phyloP scores from a whole-genome alignment of 2,888 invertebrate genomes.

The Buathra laborator region DNA sequence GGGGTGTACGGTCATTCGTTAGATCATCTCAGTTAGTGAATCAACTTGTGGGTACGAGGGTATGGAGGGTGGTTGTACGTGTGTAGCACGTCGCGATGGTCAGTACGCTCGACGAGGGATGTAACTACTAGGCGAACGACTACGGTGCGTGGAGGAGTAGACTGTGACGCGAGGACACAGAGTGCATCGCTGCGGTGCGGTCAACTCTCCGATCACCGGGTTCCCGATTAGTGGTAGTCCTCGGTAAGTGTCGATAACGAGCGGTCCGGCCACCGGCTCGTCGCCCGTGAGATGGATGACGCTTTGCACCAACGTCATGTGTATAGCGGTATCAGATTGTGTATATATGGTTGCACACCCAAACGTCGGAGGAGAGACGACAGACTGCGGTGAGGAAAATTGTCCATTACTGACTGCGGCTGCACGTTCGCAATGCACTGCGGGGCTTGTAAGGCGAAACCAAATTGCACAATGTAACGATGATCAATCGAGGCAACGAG shows the following conservation, averaged over 20 bases:
- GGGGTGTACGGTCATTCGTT: background rate
- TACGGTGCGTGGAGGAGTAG: conserved; percentile 34
- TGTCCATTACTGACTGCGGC: conserved; percentile 26
- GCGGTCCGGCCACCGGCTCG: conserved; percentile 46
- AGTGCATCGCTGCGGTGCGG: conserved; percentile 43
- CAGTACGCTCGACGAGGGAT: conserved; percentile 49
- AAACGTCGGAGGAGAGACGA: conserved; percentile 11
- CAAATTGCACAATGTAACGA: conserved; percentile 15
- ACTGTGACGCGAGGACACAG: conserved; percentile 35
- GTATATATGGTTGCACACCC: conserved; percentile 1
- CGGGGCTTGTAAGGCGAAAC: conserved; percentile 9
- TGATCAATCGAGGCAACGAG: conserved; percentile 12
- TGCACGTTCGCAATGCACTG: conserved; percentile 19
- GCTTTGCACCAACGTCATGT: conserved; percentile 16
- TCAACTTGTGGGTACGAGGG: conserved; percentile 3
- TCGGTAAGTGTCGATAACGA: conserved; percentile 65
- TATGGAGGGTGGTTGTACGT: conserved; percentile 26
- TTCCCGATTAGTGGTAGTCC: conserved; percentile 63
- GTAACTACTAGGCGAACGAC: conserved; percentile 55
- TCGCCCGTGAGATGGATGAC: conserved; percentile 47
- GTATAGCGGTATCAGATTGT: background rate
- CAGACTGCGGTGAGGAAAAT: conserved; percentile 33
- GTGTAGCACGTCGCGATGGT: conserved; percentile 27
- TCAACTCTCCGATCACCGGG: conserved; percentile 52
- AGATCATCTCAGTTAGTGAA: background rate